phyloP scores from a whole-genome alignment of 2,797 vertebrate genomes.

The Artibeus lituratus region DNA sequence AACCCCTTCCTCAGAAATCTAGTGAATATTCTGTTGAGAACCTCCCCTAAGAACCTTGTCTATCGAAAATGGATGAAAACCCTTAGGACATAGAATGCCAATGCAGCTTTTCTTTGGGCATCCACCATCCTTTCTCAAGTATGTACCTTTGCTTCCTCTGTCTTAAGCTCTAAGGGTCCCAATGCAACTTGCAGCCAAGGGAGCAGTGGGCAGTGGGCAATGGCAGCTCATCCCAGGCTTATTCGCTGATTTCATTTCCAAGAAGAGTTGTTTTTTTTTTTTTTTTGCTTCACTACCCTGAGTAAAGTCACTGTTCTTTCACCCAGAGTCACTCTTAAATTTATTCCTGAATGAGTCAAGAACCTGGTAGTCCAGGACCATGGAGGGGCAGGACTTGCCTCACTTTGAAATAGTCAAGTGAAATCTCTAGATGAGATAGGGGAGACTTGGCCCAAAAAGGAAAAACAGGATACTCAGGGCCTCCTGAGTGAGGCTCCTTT shows the following conservation, averaged over 20 bases:
- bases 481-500: background rate
- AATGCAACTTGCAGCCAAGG: background rate
- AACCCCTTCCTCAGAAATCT: background rate
- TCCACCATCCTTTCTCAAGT: background rate
- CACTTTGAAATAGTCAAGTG: background rate
- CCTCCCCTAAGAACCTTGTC: background rate
- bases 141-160: background rate
- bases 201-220: background rate
- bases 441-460: background rate
- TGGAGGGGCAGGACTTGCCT: background rate
- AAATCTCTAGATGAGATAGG: background rate
- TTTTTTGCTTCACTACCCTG: background rate
- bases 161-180: background rate
- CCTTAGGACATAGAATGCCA: too few relatives aligned
- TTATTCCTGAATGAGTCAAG: background rate
- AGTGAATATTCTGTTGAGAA: background rate
- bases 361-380: background rate
- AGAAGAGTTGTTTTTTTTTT: too few relatives aligned
- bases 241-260: background rate
- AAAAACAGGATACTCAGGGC: background rate
- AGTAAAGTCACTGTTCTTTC: background rate
- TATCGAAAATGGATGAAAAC: background rate
- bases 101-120: background rate
- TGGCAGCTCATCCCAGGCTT: background rate
- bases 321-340: background rate